Conservation (phyloP, 2,113 vertebrate species). For the Columba janthina region DNA sequence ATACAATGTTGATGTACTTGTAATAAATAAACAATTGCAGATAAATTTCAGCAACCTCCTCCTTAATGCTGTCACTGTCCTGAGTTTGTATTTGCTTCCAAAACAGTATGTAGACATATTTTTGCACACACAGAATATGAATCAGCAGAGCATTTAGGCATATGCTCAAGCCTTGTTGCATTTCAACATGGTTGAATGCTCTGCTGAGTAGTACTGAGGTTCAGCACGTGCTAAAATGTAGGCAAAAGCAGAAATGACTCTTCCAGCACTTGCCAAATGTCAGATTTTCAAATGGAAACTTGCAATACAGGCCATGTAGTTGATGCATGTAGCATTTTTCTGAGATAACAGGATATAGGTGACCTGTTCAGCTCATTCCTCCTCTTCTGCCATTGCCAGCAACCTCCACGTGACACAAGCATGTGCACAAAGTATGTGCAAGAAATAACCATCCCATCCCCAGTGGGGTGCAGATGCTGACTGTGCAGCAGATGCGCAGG, state of each 20-base stretch:
- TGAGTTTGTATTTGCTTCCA: neutral
- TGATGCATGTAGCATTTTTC: neutral
- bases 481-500: neutral
- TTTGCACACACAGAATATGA: neutral
- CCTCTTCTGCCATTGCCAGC: neutral
- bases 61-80: neutral
- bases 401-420: neutral
- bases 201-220: neutral
- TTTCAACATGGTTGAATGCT: neutral
- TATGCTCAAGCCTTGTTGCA: neutral
- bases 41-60: neutral
- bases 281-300: neutral
- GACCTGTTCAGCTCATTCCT: neutral
- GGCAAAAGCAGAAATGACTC: neutral
- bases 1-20: neutral
- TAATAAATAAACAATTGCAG: neutral
- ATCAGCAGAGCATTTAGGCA: neutral
- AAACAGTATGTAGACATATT: neutral
- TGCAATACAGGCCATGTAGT: neutral
- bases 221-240: neutral
- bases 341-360: neutral
- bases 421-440: neutral
- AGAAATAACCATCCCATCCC: neutral
- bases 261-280: neutral
- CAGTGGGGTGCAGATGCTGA: neutral